phyloP scores from a whole-genome alignment of 2,888 invertebrate genomes.

The Alviniconcha strummeri region DNA sequence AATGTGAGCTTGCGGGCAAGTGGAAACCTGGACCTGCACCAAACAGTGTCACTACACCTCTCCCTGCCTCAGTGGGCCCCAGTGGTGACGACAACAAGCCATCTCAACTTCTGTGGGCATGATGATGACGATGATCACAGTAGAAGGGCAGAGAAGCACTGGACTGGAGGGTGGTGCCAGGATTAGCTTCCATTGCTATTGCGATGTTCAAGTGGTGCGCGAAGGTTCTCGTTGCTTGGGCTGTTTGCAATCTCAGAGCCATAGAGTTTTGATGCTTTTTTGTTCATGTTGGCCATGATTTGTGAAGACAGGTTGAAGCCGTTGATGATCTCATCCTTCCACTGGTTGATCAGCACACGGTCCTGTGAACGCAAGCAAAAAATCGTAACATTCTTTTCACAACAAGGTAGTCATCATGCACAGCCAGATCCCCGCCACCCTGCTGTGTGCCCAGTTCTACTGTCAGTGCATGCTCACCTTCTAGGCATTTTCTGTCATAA shows the following conservation, averaged over 20 bases:
- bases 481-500: too few relatives aligned
- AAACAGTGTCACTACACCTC: too few relatives aligned
- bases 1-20: too few relatives aligned
- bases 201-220: slow-evolving; percentile 67
- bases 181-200: slow-evolving; percentile 60
- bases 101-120: not conserved
- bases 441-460: too few relatives aligned
- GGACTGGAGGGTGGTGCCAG: not conserved
- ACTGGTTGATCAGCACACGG: slow-evolving; percentile 98
- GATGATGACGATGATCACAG: not conserved
- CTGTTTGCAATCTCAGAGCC: slow-evolving; percentile 80
- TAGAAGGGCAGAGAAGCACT: slow-evolving; percentile 9
- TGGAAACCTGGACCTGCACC: too few relatives aligned
- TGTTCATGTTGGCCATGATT: slow-evolving; percentile 96
- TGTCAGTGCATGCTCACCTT: too few relatives aligned
- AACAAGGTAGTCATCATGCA: too few relatives aligned
- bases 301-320: slow-evolving; percentile 97
- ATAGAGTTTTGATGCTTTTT: slow-evolving; percentile 98
- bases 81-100: slow-evolving; percentile 3
- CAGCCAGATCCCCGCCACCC: too few relatives aligned
- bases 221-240: slow-evolving; percentile 60
- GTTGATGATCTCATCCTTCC: slow-evolving; percentile 95
- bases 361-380: slow-evolving; percentile 75
- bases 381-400: too few relatives aligned
- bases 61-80: too few relatives aligned